phyloP scores from a whole-genome alignment of 2,113 vertebrate species.

The Ciconia boyciana region DNA sequence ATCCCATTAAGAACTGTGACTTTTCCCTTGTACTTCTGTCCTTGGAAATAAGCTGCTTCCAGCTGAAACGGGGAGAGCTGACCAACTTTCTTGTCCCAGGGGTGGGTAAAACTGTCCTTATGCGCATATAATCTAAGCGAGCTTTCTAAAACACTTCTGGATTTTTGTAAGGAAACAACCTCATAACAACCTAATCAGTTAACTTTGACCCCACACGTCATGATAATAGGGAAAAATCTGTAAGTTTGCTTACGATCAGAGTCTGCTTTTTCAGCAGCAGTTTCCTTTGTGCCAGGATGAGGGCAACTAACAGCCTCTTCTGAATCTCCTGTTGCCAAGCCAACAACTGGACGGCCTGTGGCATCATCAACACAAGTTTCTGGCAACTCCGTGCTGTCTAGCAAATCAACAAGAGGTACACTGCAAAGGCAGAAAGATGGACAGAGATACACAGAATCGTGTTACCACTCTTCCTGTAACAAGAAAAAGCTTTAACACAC shows the following conservation, averaged over 20 bases:
- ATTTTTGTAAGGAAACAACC: background rate
- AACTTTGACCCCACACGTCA: background rate
- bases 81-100: background rate
- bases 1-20: background rate
- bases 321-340: slow-evolving; percentile 24
- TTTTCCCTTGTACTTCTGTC: background rate
- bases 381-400: slow-evolving; percentile 75
- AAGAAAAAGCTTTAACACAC: background rate
- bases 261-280: slow-evolving; percentile 59
- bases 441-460: background rate
- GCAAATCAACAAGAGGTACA: slow-evolving; percentile 71
- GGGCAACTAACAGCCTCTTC: slow-evolving; percentile 63
- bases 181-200: background rate
- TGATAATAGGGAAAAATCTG: background rate
- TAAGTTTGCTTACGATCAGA: slow-evolving; percentile 73
- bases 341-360: slow-evolving; percentile 41
- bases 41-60: background rate
- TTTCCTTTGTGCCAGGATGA: slow-evolving; percentile 37
- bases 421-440: slow-evolving; percentile 68
- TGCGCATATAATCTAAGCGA: background rate
- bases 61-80: background rate
- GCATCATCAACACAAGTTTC: slow-evolving; percentile 81
- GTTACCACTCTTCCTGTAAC: background rate
- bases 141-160: background rate
- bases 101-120: background rate